Base-by-base conservation (phyloP, 1,140 invertebrate species). In the Cheumatopsyche charites region DNA sequence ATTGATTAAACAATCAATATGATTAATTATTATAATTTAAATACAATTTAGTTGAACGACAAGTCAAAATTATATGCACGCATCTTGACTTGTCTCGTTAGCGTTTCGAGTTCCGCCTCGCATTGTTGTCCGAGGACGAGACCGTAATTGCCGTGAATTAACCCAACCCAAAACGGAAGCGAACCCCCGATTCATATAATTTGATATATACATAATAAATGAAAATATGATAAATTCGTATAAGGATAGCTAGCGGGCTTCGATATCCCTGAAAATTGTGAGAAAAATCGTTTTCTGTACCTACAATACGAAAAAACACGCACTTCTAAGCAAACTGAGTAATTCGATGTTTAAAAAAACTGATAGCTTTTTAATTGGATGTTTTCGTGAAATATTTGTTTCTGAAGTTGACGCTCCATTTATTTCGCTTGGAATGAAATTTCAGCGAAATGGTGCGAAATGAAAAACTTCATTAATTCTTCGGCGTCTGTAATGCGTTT, bases 61-160 rank as follows among this genome's bases (percentile, higher is more conserved):
- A 4, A 4, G 29, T 3, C 29, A 36, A 36, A 36, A 36, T 36
- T 36, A 36, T 52, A 17, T 52, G 47, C 47, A 52, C 15, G 47
- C 29, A 36, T 36, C 29, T 36, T 13, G 15, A 47, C 4, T 52
- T 52, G 47, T 52, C 47, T 52, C 47, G 47, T 52, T 52, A 52
- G 6, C 47, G 47, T 52, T 52, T 52, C 47, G 19, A 52, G 19
- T 36, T 36, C 29, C 29, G 29, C 29, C 47, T 52, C 9, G 29
- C 9, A 36, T 36, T 36, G 29, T 36, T 52, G 47, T n/a, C 15
- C 19, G 47, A 7, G 19, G n/a, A 19, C 29, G n/a, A 6, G 29
- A 9, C 26, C 70, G 15, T 71, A 71, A 71, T 71, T 71, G 29
- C 62, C 42, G 29, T 71, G 70, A 65, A 71, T 71, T 71, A 71